Evolutionary conservation across 1,140 invertebrate genomes (phyloP).

Genomic region (Palaemon carinicauda): DNA sequence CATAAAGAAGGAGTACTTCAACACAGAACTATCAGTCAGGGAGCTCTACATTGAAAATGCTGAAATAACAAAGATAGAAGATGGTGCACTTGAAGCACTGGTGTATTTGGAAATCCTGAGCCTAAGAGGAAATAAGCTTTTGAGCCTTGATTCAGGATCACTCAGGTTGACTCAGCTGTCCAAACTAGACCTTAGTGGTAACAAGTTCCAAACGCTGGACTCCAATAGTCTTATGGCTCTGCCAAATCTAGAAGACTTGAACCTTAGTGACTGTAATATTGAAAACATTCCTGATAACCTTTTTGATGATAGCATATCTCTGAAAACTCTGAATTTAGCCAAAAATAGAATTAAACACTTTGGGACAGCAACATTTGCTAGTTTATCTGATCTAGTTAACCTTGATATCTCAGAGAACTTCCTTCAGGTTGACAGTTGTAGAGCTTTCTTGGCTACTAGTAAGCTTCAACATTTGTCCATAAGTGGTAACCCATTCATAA

Average conservation of each 20-base stretch:
- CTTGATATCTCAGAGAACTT: conserved; percentile 48
- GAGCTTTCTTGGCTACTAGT: conserved; percentile 18
- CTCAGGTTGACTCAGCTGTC: conserved; percentile 68
- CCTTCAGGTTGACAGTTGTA: conserved; percentile 33
- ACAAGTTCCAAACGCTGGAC: conserved; percentile 74
- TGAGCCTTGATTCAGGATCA: conserved; percentile 76
- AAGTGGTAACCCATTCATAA: conserved; percentile 49
- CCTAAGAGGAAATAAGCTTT: conserved; percentile 13
- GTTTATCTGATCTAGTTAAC: conserved; percentile 41
- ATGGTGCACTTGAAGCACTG: conserved; percentile 37
- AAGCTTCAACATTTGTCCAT: conserved; percentile 46
- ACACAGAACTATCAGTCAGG: conserved; percentile 67
- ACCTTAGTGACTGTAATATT: conserved; percentile 83
- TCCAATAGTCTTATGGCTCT: conserved; percentile 76
- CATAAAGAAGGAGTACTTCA: conserved; percentile 78
- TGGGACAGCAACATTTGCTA: conserved; percentile 34
- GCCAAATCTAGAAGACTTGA: conserved; percentile 77
- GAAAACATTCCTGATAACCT: conserved; percentile 74
- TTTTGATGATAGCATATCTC: conserved; percentile 64
- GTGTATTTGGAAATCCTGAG: conserved; percentile 11
- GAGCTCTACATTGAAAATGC: conserved; percentile 10
- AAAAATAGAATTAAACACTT: conserved; percentile 75
- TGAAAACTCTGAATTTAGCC: conserved; percentile 83
- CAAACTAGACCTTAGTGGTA: conserved; percentile 75
- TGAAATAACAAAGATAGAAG: conserved; percentile 28